Conservation (phyloP, 2,113 vertebrate genomes). For the Dicentrarchus labrax region DNA sequence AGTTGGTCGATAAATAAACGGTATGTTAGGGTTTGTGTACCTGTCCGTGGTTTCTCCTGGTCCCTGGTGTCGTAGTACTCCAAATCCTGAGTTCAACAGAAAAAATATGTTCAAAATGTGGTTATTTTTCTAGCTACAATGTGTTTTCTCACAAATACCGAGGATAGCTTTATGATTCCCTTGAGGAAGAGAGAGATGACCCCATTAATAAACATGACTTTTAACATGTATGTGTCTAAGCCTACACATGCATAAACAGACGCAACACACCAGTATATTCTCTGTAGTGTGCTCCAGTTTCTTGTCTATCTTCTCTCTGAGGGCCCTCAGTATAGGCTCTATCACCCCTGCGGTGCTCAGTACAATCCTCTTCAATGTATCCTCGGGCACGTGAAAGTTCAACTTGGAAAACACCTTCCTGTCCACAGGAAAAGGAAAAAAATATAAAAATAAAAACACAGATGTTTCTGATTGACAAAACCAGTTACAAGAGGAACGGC, state of each 20-base stretch:
- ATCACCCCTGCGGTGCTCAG: slow-evolving; percentile 77
- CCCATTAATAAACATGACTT: background rate
- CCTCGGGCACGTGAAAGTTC: slow-evolving; percentile 81
- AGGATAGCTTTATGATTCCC: background rate
- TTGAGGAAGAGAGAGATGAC: background rate
- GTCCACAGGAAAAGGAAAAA: slow-evolving; percentile 3
- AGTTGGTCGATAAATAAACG: background rate
- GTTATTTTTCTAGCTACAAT: background rate
- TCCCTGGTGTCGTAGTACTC: slow-evolving; percentile 70
- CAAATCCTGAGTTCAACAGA: slow-evolving; percentile 62
- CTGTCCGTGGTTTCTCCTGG: slow-evolving; percentile 52
- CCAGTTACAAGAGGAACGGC: background rate
- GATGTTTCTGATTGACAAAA: slow-evolving; percentile 40
- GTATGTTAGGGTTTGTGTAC: slow-evolving; percentile 30
- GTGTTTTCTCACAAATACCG: background rate
- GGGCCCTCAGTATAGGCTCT: slow-evolving; percentile 77
- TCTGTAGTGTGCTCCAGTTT: slow-evolving; percentile 52
- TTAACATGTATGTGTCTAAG: background rate
- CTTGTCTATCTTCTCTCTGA: slow-evolving; percentile 81
- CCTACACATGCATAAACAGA: slow-evolving; percentile 16
- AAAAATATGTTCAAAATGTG: background rate
- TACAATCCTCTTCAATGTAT: slow-evolving; percentile 78
- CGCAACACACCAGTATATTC: slow-evolving; percentile 62
- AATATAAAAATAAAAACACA: background rate
- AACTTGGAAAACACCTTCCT: slow-evolving; percentile 88